phyloP scores from a whole-genome alignment of 2,888 invertebrate genomes.

The Athalia circularis region DNA sequence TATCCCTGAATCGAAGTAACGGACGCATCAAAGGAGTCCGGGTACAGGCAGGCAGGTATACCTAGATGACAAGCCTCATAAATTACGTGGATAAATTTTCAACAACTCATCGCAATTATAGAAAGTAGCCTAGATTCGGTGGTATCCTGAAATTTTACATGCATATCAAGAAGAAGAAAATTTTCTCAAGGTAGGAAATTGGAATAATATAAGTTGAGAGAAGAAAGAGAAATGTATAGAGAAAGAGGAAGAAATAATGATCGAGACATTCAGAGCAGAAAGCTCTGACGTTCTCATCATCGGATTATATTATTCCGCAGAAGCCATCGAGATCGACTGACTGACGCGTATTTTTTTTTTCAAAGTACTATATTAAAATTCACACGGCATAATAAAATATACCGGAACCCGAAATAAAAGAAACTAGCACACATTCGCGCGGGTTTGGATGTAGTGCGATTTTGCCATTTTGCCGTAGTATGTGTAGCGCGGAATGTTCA shows the following conservation, averaged over 20 bases:
- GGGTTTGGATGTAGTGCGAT: no score
- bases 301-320: slow-evolving; percentile 13
- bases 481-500: no score
- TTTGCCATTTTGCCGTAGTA: no score
- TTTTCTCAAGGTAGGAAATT: slow-evolving; percentile 55
- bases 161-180: slow-evolving; percentile 60
- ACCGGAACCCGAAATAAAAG: neutral
- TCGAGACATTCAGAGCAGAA: slow-evolving; percentile 32
- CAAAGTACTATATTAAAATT: slow-evolving; percentile 27
- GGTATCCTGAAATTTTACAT: slow-evolving; percentile 62
- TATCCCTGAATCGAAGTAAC: slow-evolving; percentile 12
- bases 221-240: neutral
- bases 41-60: no score
- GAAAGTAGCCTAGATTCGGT: slow-evolving; percentile 63
- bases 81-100: slow-evolving; percentile 51
- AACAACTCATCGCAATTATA: slow-evolving; percentile 55
- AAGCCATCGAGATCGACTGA: slow-evolving; percentile 19
- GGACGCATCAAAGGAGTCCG: neutral
- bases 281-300: slow-evolving; percentile 8
- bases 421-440: neutral
- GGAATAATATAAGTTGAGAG: slow-evolving; percentile 22
- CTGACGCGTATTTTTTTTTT: slow-evolving; percentile 1
- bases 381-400: neutral
- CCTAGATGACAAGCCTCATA: no score
- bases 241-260: neutral